phyloP scores from a whole-genome alignment of 2,797 vertebrate genomes.

The Vultur gryphus region DNA sequence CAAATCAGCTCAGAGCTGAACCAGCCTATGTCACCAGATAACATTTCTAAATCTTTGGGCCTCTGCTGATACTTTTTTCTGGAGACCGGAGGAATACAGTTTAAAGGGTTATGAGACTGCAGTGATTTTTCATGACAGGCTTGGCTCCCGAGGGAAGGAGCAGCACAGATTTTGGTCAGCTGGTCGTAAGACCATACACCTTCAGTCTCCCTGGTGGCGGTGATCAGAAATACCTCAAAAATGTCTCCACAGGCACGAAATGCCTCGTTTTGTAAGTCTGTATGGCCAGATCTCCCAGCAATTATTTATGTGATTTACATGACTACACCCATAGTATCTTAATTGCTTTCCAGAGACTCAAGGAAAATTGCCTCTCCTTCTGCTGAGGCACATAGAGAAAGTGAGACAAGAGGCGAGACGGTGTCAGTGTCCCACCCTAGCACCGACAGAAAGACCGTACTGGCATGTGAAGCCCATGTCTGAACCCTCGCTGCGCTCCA shows the following conservation, averaged over 20 bases:
- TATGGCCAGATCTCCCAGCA: neutral
- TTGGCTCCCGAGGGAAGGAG: neutral
- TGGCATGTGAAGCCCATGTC: rapidly evolving
- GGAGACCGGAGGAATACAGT: neutral
- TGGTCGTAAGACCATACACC: rapidly evolving
- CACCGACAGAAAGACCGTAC: neutral
- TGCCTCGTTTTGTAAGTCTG: neutral
- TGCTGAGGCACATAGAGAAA: neutral
- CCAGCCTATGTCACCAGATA: neutral
- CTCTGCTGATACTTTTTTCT: neutral
- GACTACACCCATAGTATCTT: too few relatives aligned
- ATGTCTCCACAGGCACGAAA: neutral
- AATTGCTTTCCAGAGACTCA: neutral
- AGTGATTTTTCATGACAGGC: neutral
- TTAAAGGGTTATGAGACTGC: neutral
- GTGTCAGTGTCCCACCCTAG: neutral
- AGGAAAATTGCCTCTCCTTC: neutral
- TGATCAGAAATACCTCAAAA: neutral
- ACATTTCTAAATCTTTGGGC: neutral
- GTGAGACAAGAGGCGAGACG: neutral
- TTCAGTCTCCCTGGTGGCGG: neutral
- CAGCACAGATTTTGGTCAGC: neutral
- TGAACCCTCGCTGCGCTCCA: neutral
- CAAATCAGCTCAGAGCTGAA: neutral
- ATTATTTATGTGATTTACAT: neutral